Evolutionary conservation across 2,888 invertebrate genomes (phyloP), one percentile per base, ranked within the genome.

Genomic region (Iselma pallidipennis): DNA sequence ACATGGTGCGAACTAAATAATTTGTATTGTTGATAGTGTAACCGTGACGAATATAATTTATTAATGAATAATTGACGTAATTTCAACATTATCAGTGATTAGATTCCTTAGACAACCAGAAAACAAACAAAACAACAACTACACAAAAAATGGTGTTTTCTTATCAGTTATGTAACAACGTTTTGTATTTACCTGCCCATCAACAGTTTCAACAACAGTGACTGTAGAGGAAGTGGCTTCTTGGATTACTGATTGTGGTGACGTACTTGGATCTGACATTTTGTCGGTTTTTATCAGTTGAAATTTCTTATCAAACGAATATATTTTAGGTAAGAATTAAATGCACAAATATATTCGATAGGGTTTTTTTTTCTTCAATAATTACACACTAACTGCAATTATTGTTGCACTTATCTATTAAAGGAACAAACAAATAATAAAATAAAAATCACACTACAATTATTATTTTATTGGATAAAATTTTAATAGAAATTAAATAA

Each of bases 111-210:
- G n/a, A n/a, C n/a, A n/a, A n/a, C n/a, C n/a, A n/a, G n/a, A n/a
- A n/a, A n/a, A n/a, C n/a, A n/a, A n/a, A n/a, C n/a, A n/a, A n/a
- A n/a, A n/a, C n/a, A n/a, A 61, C 64, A 52, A 55, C 59, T 56
- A 63, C 45, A 29, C 37, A 28, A 33, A 19, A 45, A n/a, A 12
- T 45, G 31, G 10, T 45, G 45, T 45, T 3, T 9, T 48, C 12
- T 65, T 64, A 66, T 63, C 59, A 64, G 59, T 66, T 70, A 63
- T 63, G 68, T 69, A 67, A 67, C 23, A n/a, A n/a, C n/a, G n/a
- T 37, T 12, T 14, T 53, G 10, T 57, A 54, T 67, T 71, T 79
- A 80, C 80, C 80, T 79, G 77, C 65, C 76, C 74, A 65, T 80
- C 79, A 45, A 53, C 59, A 28, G 57, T 59, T 56, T 58, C 71